A percentile compares a stretch with the other conserved stretches of the same genome.
These are phyloP conservation scores for Pantherophis vulpinus DNA, from an alignment of 2,797 vertebrate genomes.

Conservation along the genomic window DNA sequence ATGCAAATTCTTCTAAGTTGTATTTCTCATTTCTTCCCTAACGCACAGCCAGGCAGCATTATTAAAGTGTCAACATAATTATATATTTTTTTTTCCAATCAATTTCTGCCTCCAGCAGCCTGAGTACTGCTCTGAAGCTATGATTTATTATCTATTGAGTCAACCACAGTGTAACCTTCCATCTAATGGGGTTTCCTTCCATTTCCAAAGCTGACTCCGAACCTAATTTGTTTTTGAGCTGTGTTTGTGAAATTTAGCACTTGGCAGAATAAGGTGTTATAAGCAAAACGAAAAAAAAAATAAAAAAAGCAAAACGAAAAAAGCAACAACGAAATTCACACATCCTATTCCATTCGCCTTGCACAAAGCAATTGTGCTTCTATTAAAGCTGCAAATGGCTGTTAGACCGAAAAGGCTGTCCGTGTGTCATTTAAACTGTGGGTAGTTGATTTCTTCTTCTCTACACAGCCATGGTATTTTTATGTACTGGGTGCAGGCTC, in stretches of 20 bases:
- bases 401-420: neutral
- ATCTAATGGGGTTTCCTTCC: constrained; percentile 25
- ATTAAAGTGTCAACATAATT: constrained; percentile 32
- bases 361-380: neutral
- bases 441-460: constrained; percentile 5
- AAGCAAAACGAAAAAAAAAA: neutral
- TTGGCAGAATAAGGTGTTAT: neutral
- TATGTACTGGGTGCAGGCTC: neutral
- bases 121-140: constrained; percentile 35
- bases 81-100: constrained; percentile 12
- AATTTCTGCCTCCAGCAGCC: constrained; percentile 18
- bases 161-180: constrained; percentile 32
- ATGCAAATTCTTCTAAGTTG: constrained; percentile 17
- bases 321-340: neutral
- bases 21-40: constrained; percentile 11
- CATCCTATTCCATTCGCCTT: neutral
- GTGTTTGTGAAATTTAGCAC: constrained; percentile 32
- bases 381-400: constrained; percentile 12
- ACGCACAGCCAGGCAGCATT: neutral
- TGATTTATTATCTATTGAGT: constrained; percentile 30
- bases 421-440: neutral
- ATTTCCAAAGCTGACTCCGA: constrained; percentile 25
- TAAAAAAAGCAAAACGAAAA: neutral
- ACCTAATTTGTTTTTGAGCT: constrained; percentile 27
- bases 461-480: fast-evolving